Evolutionary conservation across 2,113 vertebrate genomes (phyloP).

Genomic region (Typhlomys cinereus): DNA sequence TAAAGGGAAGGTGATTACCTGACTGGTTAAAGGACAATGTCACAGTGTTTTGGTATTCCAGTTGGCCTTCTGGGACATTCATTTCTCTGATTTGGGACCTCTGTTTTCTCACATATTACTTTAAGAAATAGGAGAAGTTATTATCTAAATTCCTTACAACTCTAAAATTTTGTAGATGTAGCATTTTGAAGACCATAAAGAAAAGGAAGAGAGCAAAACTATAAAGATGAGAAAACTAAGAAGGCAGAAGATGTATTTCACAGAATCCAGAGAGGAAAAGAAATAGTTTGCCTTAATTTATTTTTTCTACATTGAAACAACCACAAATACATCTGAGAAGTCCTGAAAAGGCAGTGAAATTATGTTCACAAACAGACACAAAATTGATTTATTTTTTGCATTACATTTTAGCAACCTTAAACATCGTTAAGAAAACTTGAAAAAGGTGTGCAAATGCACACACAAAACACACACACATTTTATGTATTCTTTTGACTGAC

Average conservation of each 20-base stretch:
- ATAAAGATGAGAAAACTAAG: background rate
- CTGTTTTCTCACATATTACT: background rate
- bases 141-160: background rate
- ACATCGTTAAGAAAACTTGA: no score
- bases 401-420: no score
- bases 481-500: background rate
- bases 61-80: background rate
- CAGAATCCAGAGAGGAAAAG: background rate
- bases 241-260: background rate
- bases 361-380: background rate
- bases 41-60: background rate
- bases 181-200: background rate
- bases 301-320: background rate
- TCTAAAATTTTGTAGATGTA: background rate
- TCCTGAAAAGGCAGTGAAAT: background rate
- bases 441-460: background rate
- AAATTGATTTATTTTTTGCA: no score
- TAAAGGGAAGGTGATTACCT: background rate
- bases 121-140: background rate
- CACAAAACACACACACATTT: background rate
- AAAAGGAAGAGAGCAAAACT: background rate
- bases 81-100: background rate
- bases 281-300: background rate
- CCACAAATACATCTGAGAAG: background rate
- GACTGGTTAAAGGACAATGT: background rate